Percentiles rank a stretch among this genome's conserved stretches.
Evolutionary conservation across 2,113 vertebrate species (phyloP).

Genomic region (Sylvilagus bachmani): DNA sequence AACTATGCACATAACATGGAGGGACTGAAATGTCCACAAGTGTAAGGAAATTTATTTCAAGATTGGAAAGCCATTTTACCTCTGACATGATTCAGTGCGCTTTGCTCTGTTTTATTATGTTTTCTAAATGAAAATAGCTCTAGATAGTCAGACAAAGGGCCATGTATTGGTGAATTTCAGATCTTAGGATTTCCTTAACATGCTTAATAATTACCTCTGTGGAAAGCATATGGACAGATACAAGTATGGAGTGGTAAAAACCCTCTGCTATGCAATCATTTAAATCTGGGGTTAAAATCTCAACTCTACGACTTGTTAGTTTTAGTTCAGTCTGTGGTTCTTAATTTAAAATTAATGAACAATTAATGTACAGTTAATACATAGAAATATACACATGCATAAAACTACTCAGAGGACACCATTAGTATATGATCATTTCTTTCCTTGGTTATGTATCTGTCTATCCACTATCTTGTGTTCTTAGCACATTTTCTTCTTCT

Average conservation of each 20-base stretch:
- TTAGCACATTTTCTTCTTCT: slow-evolving; percentile 11
- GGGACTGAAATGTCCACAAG: background rate
- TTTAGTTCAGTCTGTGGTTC: background rate
- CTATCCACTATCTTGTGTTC: slow-evolving; percentile 1
- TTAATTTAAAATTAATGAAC: slow-evolving; percentile 6
- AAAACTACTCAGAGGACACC: background rate
- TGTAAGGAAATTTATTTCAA: slow-evolving; percentile 10
- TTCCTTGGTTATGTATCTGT: slow-evolving; percentile 8
- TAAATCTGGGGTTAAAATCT: background rate
- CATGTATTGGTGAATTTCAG: background rate
- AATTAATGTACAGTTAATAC: background rate
- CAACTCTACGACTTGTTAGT: background rate
- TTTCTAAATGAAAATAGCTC: background rate
- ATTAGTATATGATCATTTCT: background rate
- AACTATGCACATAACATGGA: background rate
- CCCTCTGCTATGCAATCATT: background rate
- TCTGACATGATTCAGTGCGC: background rate
- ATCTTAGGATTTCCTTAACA: background rate
- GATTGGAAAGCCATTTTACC: background rate
- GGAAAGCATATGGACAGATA: background rate
- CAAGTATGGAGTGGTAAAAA: background rate
- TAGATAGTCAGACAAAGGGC: background rate
- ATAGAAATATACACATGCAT: background rate
- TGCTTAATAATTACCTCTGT: background rate
- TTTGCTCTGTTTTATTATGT: slow-evolving; percentile 8